Evolutionary conservation across 2,113 vertebrate species (phyloP), one percentile per base, ranked within the genome.

Genomic region (Leptodactylus fuscus): DNA sequence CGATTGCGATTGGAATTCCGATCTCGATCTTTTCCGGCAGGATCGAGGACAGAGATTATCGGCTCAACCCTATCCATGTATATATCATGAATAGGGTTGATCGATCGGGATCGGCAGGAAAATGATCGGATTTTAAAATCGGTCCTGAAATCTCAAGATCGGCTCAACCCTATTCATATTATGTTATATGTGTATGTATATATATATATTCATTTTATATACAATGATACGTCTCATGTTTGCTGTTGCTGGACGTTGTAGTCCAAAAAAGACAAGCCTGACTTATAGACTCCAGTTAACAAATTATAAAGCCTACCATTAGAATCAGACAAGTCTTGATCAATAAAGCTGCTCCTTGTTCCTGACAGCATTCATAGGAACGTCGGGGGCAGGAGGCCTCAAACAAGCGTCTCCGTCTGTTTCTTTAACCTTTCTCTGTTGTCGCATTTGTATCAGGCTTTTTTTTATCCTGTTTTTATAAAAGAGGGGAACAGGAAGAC

Each of bases 391-490:
- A 69, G 41, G 62, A 85, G 58, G 60, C 62, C 83, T 58, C 48
- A 58, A 46, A 85, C 48, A 71, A 77, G 60, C 62, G 32, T 46
- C 49, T 71, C 49, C 16, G 48, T 80, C 48, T 80, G 83, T 80
- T 71, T 85, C 60, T 55, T 85, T 79, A 79, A 85, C 76, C 83
- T 85, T 83, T 74, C 65, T 85, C 83, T 80, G 32, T 44, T 80
- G 83, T 71, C 48, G 20, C 44, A 53, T 71, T 85, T 85, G 75
- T 79, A 32, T 80, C 58, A 79, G 60, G 27, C 74, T 53, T 80
- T 85, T 79, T 69, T 83, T 80, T 71, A 85, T 85, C 76, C 62
- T 80, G 83, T 80, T 71, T 85, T 85, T 80, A 80, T 85, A 80
- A 85, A 85, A 80, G 46, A 80, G 70, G 34, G 83, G 62, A 85